These are phyloP conservation scores for Tuberolachnus salignus DNA, from an alignment of 2,888 invertebrate genomes.

Conservation along the genomic window DNA sequence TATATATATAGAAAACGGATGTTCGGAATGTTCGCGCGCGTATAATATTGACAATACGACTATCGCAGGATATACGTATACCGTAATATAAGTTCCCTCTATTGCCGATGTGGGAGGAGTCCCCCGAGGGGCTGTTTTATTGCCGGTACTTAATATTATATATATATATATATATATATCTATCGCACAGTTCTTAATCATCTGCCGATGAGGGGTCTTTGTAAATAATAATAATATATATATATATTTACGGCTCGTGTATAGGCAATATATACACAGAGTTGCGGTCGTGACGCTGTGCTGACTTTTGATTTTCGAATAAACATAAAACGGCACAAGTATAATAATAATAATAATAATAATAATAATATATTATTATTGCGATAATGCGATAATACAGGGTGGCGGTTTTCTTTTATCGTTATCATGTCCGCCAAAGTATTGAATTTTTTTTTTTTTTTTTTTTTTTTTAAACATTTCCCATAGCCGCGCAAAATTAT, in stretches of 20 bases:
- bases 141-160: slow-evolving; percentile 46
- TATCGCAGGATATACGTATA: slow-evolving; percentile 22
- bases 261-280: background rate
- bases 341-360: too few relatives aligned
- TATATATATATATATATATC: background rate
- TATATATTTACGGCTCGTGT: too few relatives aligned
- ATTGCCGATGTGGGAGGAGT: slow-evolving; percentile 19
- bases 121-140: slow-evolving; percentile 49
- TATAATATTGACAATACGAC: slow-evolving; percentile 54
- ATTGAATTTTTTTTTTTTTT: too few relatives aligned
- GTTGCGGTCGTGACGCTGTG: background rate
- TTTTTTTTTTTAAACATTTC: too few relatives aligned
- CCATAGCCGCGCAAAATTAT: too few relatives aligned
- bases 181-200: slow-evolving; percentile 47
- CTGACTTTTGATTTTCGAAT: slow-evolving; percentile 11
- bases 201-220: slow-evolving; percentile 36
- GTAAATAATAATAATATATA: too few relatives aligned
- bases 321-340: background rate
- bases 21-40: slow-evolving; percentile 25
- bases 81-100: slow-evolving; percentile 25
- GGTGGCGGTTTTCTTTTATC: too few relatives aligned
- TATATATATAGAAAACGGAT: slow-evolving; percentile 10
- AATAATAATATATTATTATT: too few relatives aligned
- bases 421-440: too few relatives aligned
- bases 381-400: too few relatives aligned